Evolutionary conservation across 2,113 vertebrate species (phyloP).

Genomic region (Perca flavescens): DNA sequence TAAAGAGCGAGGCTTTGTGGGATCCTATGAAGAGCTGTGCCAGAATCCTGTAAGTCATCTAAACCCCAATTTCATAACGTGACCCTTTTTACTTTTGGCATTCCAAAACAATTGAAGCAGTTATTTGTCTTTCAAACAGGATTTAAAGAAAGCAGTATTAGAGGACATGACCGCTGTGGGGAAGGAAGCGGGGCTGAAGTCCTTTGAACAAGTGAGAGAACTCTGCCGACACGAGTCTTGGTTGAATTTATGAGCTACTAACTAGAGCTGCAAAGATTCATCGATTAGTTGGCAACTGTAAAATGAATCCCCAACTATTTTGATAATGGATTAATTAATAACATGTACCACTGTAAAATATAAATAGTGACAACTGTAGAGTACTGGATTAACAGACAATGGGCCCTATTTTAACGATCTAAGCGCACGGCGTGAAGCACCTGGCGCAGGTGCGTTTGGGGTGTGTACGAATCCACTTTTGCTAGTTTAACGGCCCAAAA

Average conservation of each 20-base stretch:
- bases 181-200: constrained; percentile 84
- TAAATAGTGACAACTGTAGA: too few species aligned
- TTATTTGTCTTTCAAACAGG: constrained; percentile 63
- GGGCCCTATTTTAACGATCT: too few species aligned
- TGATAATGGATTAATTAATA: too few species aligned
- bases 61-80: neutral
- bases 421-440: too few species aligned
- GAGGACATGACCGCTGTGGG: constrained; percentile 82
- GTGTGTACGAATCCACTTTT: too few species aligned
- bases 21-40: constrained; percentile 84
- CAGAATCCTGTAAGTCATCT: constrained; percentile 81
- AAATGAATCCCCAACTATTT: too few species aligned
- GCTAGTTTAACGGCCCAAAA: too few species aligned
- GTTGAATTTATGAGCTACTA: neutral
- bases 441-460: too few species aligned
- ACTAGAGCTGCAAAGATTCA: too few species aligned
- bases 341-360: too few species aligned
- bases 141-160: constrained; percentile 80
- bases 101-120: neutral
- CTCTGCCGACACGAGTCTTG: neutral
- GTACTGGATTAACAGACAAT: too few species aligned
- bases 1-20: constrained; percentile 79
- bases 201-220: constrained; percentile 84
- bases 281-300: too few species aligned
- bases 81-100: neutral